Evolutionary conservation across 2,888 invertebrate genomes (phyloP), one percentile per base, ranked within the genome.

Genomic region (Idaea biselata): DNA sequence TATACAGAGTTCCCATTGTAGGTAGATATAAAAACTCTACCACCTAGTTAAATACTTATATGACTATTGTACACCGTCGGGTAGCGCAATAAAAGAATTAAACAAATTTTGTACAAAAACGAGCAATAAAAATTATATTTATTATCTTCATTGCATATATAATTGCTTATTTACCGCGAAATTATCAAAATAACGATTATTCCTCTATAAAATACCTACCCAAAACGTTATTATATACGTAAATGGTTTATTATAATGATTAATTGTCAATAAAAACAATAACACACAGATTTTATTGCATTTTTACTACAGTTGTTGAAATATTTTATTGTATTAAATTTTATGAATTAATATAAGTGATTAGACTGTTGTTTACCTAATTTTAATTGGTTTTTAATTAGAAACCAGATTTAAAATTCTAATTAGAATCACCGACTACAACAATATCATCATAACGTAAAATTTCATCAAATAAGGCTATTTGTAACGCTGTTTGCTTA

Each of bases 241-340:
- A 67, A 74, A 72, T 70, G 63, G 65, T 67, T 71, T 70, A 68
- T 73, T 70, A 70, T 68, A 73, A 73, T 73, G 77, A 77, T 78
- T 78, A 59, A 74, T 74, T 76, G 76, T 61, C 71, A 68, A 77
- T 84, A 80, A 83, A 81, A 78, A 76, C 76, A 77, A 79, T 83
- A 80, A 82, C 71, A 67, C 58, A 63, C 62, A 60, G 68, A 62
- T 81, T 86, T 86, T 78, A 86, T 82, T 75, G 73, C 77, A 69
- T 79, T 80, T 80, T 73, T 79, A 81, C 77, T 63, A 67, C 66
- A 64, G 62, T 63, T 63, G 66, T 69, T 78, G 73, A 77, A 75
- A 74, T 72, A 73, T 80, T 78, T 79, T 76, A 79, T 78, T 75
- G 70, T 76, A 67, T 25, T 5, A 25, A 25, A 25, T 25, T 25